Evolutionary conservation across 2,888 invertebrate species (phyloP).

Genomic region (Archaeoteleia sp.): DNA sequence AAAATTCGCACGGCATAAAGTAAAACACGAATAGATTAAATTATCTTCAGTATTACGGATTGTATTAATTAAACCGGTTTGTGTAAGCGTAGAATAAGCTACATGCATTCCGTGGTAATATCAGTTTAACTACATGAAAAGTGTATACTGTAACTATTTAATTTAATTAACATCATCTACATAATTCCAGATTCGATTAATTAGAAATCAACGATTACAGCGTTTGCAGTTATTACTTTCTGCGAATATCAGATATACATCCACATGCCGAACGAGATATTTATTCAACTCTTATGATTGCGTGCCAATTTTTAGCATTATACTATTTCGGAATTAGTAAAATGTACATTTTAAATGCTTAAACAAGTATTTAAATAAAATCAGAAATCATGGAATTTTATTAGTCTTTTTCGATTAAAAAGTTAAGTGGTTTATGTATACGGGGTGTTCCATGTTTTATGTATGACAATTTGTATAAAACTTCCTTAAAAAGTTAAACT

Average conservation of each 20-base stretch:
- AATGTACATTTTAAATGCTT: too few species aligned
- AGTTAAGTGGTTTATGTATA: too few species aligned
- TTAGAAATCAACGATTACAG: conserved; percentile 12
- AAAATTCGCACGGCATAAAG: too few species aligned
- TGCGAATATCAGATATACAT: neutral
- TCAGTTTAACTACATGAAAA: conserved; percentile 6
- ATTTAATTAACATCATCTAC: conserved; percentile 30
- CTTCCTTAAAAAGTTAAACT: conserved; percentile 44
- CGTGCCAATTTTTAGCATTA: conserved; percentile 2
- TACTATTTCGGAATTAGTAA: conserved; percentile 12
- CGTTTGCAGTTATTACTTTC: neutral
- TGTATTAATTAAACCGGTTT: conserved; percentile 23
- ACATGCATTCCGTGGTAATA: conserved; percentile 3
- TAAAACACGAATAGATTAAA: neutral
- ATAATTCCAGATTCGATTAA: conserved; percentile 7
- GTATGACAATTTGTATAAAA: too few species aligned
- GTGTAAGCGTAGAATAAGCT: conserved; percentile 5
- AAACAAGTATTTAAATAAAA: too few species aligned
- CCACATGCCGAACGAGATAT: conserved; percentile 13
- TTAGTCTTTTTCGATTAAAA: too few species aligned
- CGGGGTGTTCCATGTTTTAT: too few species aligned
- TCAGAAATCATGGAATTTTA: too few species aligned
- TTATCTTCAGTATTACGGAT: too few species aligned
- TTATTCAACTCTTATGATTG: conserved; percentile 22
- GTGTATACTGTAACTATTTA: conserved; percentile 17